phyloP scores from a whole-genome alignment of 2,113 vertebrate species.

The Alethe castanea region DNA sequence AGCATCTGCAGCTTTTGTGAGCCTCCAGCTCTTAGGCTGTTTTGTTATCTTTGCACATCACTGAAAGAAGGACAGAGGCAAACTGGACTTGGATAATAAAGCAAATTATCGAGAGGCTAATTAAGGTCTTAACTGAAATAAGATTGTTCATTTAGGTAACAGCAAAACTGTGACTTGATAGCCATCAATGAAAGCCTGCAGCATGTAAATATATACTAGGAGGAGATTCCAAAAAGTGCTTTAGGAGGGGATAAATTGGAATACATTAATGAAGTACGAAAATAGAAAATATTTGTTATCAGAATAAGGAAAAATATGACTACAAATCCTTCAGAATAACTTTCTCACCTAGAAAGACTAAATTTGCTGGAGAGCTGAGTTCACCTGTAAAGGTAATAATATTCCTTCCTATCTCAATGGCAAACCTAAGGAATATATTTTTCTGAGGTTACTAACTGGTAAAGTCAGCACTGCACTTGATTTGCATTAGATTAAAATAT shows the following conservation, averaged over 20 bases:
- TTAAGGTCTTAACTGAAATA: neutral
- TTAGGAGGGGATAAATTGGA: neutral
- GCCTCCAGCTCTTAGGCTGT: neutral
- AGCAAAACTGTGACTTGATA: neutral
- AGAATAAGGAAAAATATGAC: neutral
- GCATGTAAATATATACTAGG: neutral
- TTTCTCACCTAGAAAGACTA: neutral
- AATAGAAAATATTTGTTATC: neutral
- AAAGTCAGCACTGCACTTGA: neutral
- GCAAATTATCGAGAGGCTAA: neutral
- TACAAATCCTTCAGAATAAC: neutral
- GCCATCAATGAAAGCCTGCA: neutral
- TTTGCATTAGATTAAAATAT: neutral
- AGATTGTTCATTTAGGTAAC: rapidly evolving
- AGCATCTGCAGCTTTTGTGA: neutral
- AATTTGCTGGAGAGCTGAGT: neutral
- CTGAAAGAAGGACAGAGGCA: neutral
- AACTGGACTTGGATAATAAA: neutral
- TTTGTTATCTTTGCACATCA: neutral
- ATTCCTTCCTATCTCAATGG: neutral
- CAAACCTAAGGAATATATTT: neutral
- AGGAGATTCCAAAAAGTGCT: neutral
- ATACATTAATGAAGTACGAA: neutral
- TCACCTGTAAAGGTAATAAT: neutral
- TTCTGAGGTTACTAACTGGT: neutral